Evolutionary conservation across 2,113 vertebrate species (phyloP), one percentile per base, ranked within the genome.

Genomic region (Glaucomys volans): DNA sequence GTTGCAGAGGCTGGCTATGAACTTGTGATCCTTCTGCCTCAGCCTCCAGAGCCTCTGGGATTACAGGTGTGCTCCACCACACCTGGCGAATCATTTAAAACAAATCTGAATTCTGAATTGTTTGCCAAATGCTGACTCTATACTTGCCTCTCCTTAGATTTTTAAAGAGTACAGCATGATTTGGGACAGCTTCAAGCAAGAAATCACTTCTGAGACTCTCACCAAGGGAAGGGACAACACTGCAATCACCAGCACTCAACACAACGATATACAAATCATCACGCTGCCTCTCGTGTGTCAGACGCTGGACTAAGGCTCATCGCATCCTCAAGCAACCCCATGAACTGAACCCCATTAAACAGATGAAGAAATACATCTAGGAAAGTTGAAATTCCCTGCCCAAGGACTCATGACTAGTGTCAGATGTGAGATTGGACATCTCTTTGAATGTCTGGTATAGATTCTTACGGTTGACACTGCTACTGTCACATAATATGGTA

Each of bases 31-130:
- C 54, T 57, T 20, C 20, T 57, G 20, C 54, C 54, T 54, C 20
- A 57, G 54, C 54, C 54, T 57, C 54, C 54, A 2, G 20, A 57
- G 7, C 54, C 54, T 0, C 54, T 57, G 20, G 54, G 54, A 57
- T 57, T 57, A 57, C 54, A 57, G 20, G 54, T 57, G 54, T 54
- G 54, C 6, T 6, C 54, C 54, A 57, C 20, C 18, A 20, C 8
- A 2, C 54, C 54, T 24, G 20, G 54, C 54, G 54, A 57, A 44
- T 90, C 37, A 87, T n/a, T 90, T 72, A 76, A 84, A 80, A 72
- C 22, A 87, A 91, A 87, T 35, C 32, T 35, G 20, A 94, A 94
- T 95, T 93, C 50, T 66, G 37, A 83, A 66, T 32, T 93, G 28
- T 35, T 87, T 94, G 86, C 59, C 44, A 74, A 85, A 83, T 94